Evolutionary conservation across 2,888 invertebrate species (phyloP), one percentile per base, ranked within the genome.

Genomic region (Eupeodes latifasciatus): DNA sequence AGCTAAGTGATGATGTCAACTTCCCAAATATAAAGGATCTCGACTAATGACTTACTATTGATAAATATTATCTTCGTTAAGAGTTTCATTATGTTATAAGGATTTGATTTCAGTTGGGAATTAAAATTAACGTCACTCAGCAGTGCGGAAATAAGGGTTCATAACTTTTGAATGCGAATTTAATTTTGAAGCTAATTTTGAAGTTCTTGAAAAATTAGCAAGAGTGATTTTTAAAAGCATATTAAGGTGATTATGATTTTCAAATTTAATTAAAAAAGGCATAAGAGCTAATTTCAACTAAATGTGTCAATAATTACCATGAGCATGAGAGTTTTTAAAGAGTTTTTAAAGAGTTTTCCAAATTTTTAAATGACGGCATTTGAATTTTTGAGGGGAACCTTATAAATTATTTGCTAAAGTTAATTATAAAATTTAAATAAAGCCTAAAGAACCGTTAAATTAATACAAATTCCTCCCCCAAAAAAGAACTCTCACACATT

Each of bases 41-140:
- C 19, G 19, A 19, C 34, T 71, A 71, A 55, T 71, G 44, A 55
- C 40, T 55, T 16, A 40, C 36, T 71, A 69, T 71, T 55, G 55
- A 71, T 71, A 71, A 71, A 71, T 36, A 16, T 69, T 36, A 36
- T 36, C 53, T 53, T 69, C 69, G 36, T 69, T 71, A 55, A 55
- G 55, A 55, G 40, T 19, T 71, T 71, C 71, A 71, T 71, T 40
- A 27, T 27, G 27, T 27, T 27, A 27, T 27, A 27, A 71, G 55
- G 67, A 67, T 67, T 1, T 19, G 16, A 34, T 71, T 71, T 55
- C 71, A 71, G 40, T 40, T 55, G 71, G 40, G 40, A 55, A 71
- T 71, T 55, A 19, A 71, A 55, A 71, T 71, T 12, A 34, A 67
- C 16, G 14, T 55, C 67, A 51, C 34, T 67, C 34, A 34, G 51